Conservation (phyloP, 2,113 vertebrate genomes). For the Oryzias woworae region DNA sequence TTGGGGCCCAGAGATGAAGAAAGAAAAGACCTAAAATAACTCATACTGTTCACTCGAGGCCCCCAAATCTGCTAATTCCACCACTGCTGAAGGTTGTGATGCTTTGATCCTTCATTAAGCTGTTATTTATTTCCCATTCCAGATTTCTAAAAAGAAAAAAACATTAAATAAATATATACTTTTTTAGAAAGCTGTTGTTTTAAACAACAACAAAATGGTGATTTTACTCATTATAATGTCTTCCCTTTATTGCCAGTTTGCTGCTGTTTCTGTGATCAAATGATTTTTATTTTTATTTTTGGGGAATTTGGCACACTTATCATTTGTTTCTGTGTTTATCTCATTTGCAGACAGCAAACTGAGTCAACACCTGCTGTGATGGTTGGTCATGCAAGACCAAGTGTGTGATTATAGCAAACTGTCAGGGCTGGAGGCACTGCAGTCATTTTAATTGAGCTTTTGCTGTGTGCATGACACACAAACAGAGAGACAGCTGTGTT, state of each 20-base stretch:
- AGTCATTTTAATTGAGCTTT: slow-evolving; percentile 17
- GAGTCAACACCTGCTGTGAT: slow-evolving; percentile 34
- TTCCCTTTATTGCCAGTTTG: neutral
- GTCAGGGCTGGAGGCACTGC: slow-evolving; percentile 7
- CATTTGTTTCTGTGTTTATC: slow-evolving; percentile 32
- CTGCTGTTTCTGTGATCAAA: neutral
- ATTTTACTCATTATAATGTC: too few relatives aligned
- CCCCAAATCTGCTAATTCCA: too few relatives aligned
- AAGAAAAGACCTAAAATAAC: too few relatives aligned
- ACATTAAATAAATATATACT: too few relatives aligned
- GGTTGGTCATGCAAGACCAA: slow-evolving; percentile 18
- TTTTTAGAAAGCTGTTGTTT: too few relatives aligned
- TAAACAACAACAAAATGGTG: too few relatives aligned
- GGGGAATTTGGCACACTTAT: slow-evolving; percentile 24
- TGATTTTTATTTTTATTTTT: slow-evolving; percentile 1
- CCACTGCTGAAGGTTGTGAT: too few relatives aligned
- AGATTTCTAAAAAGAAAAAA: too few relatives aligned
- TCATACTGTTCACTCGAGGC: too few relatives aligned
- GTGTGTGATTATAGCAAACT: slow-evolving; percentile 17
- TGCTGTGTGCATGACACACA: slow-evolving; percentile 1
- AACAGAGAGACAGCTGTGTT: neutral
- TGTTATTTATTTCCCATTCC: too few relatives aligned
- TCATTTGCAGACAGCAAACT: slow-evolving; percentile 18
- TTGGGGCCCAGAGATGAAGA: too few relatives aligned
- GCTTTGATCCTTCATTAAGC: too few relatives aligned